phyloP scores from a whole-genome alignment of 2,797 vertebrate species.

The Varecia variegata region DNA sequence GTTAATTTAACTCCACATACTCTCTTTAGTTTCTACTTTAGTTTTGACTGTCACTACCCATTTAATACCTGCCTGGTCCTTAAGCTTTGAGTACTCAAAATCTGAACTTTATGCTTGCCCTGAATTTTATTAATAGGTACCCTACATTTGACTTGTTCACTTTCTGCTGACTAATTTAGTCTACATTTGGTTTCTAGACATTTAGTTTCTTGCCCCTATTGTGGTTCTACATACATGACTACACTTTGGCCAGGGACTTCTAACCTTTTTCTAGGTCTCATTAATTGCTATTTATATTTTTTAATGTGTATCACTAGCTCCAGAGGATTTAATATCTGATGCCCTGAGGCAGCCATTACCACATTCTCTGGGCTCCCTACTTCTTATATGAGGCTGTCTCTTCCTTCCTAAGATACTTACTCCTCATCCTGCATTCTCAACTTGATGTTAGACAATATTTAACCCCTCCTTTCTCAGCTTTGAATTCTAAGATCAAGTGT shows the following conservation, averaged over 20 bases:
- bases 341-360: neutral
- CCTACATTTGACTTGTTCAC: neutral
- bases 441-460: neutral
- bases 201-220: neutral
- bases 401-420: neutral
- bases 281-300: neutral
- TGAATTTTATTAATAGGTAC: neutral
- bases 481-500: neutral
- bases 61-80: neutral
- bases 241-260: neutral
- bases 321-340: neutral
- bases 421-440: neutral
- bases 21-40: neutral
- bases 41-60: neutral
- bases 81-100: neutral
- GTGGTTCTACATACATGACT: neutral
- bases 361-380: neutral
- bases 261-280: neutral
- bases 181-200: neutral
- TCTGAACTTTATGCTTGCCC: neutral
- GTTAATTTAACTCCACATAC: neutral
- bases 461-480: neutral
- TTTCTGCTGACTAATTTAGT: neutral
- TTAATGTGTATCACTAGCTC: neutral
- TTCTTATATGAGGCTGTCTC: neutral